These are phyloP conservation scores for Phyllostomus discolor DNA, from an alignment of 2,113 vertebrate genomes.

Conservation along the genomic window DNA sequence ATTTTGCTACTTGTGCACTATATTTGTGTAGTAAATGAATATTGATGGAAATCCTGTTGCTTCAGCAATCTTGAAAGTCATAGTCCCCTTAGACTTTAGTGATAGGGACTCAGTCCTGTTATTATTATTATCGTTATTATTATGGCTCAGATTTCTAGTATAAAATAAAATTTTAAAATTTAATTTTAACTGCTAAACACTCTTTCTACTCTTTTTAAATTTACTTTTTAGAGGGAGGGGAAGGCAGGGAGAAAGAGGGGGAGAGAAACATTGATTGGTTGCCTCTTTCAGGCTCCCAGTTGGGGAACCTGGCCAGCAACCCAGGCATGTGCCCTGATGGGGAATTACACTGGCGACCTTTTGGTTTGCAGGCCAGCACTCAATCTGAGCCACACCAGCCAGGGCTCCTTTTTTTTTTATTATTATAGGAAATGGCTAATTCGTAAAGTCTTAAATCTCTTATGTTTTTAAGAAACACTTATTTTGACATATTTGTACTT, in stretches of 20 bases:
- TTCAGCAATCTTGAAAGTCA: not conserved
- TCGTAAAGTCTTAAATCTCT: not conserved
- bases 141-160: not conserved
- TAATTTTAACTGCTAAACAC: not conserved
- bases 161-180: constrained; percentile 12
- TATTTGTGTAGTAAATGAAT: constrained; percentile 6
- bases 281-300: no score
- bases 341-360: no score
- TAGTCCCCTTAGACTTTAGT: not conserved
- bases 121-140: not conserved
- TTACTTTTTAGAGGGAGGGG: no score
- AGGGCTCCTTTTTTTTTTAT: not conserved
- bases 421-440: not conserved
- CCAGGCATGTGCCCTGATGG: no score
- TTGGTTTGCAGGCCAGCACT: no score
- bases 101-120: not conserved
- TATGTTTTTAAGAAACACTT: not conserved
- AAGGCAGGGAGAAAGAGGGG: no score
- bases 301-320: no score
- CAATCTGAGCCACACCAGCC: no score
- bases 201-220: not conserved
- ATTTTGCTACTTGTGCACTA: not conserved
- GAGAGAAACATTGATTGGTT: no score
- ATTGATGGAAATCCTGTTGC: not conserved
- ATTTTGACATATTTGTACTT: not conserved